A percentile compares a stretch with the other conserved stretches of the same genome.
Conservation (phyloP, 1,140 invertebrate genomes). For the Meteorus sp. region DNA sequence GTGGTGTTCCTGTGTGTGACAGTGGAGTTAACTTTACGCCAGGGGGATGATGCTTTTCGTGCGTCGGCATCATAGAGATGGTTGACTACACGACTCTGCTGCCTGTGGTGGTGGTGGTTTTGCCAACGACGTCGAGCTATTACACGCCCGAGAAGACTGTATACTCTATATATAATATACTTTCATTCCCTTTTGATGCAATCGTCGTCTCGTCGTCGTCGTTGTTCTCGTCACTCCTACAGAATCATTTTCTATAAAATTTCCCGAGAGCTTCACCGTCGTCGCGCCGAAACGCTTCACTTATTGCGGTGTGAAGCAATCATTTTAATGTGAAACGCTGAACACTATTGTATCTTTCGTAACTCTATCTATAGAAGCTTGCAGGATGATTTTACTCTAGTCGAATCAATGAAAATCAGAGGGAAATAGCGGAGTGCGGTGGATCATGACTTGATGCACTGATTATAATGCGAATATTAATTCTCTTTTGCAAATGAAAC, state of each 20-base stretch:
- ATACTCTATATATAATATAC: no score
- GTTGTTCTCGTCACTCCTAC: no score
- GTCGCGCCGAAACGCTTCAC: background rate
- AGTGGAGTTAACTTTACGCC: slow-evolving; percentile 40
- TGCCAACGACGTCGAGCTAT: slow-evolving; percentile 27
- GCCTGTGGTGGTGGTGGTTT: slow-evolving; percentile 35
- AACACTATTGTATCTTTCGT: background rate
- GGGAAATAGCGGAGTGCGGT: no score
- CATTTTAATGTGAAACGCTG: slow-evolving; percentile 16
- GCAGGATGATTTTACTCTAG: background rate
- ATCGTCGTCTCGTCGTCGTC: background rate
- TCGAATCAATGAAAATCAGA: background rate
- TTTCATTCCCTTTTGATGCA: background rate
- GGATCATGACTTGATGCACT: no score
- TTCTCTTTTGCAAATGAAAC: no score
- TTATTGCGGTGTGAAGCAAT: slow-evolving; percentile 8
- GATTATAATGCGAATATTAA: no score
- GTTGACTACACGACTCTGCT: slow-evolving; percentile 40
- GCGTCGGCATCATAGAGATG: slow-evolving; percentile 41
- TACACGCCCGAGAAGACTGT: slow-evolving; percentile 23
- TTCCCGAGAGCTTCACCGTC: no score
- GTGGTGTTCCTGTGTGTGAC: slow-evolving; percentile 41
- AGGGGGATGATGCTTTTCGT: slow-evolving; percentile 36
- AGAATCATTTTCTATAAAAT: background rate
- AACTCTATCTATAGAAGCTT: background rate